Evolutionary conservation across 2,888 invertebrate genomes (phyloP).

Genomic region (Anthoptus insignis): DNA sequence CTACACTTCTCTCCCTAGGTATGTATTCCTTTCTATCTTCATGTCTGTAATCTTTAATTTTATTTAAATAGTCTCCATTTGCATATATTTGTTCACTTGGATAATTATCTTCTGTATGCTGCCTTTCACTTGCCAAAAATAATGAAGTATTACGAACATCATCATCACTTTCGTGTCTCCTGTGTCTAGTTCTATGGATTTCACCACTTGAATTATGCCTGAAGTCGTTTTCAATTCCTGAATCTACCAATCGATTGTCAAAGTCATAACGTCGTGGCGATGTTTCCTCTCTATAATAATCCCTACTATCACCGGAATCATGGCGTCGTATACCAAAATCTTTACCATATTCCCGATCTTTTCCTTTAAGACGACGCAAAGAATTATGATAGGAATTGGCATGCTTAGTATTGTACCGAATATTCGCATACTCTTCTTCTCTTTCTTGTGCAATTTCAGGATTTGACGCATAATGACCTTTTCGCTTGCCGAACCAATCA

Average conservation of each 20-base stretch:
- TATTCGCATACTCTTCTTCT: constrained; percentile 80
- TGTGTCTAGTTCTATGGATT: constrained; percentile 67
- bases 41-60: constrained; percentile 68
- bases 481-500: constrained; percentile 76
- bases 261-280: constrained; percentile 80
- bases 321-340: constrained; percentile 74
- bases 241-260: constrained; percentile 90
- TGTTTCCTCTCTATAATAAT: constrained; percentile 75
- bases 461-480: constrained; percentile 87
- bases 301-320: constrained; percentile 82
- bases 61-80: constrained; percentile 75
- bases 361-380: constrained; percentile 87
- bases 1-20: constrained; percentile 85
- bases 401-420: constrained; percentile 71
- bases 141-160: constrained; percentile 90
- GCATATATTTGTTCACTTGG: constrained; percentile 81
- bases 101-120: constrained; percentile 90
- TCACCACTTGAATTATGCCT: constrained; percentile 90
- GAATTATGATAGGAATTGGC: constrained; percentile 87
- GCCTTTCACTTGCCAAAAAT: constrained; percentile 91
- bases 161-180: constrained; percentile 89
- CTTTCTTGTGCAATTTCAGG: constrained; percentile 87
- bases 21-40: constrained; percentile 73
- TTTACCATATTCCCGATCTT: constrained; percentile 67
- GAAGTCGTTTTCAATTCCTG: constrained; percentile 94